phyloP scores from a whole-genome alignment of 2,888 invertebrate species.

The Gasteruption jaculator region DNA sequence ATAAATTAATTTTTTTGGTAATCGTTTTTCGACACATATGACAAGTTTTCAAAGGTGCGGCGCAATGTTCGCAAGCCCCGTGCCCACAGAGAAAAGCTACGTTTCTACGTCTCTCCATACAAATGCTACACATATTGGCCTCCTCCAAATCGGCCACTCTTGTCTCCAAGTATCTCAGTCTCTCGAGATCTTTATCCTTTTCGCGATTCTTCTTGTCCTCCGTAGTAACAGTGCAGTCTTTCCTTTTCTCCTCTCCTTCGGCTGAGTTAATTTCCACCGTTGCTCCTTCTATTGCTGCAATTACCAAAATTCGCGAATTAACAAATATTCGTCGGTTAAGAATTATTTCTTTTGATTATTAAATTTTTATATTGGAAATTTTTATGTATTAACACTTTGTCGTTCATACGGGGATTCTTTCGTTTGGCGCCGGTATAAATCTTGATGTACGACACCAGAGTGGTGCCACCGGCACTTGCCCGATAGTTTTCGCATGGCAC shows the following conservation, averaged over 20 bases:
- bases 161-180: constrained; percentile 63
- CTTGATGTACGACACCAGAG: too few species aligned
- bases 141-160: constrained; percentile 85
- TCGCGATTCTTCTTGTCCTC: constrained; percentile 29
- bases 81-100: constrained; percentile 88
- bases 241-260: constrained; percentile 20
- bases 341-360: too few species aligned
- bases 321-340: not conserved
- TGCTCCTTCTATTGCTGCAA: too few species aligned
- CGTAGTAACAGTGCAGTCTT: constrained; percentile 12
- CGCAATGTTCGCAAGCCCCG: constrained; percentile 77
- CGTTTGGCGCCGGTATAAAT: too few species aligned
- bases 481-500: too few species aligned
- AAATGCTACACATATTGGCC: constrained; percentile 79
- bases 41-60: constrained; percentile 75
- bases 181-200: constrained; percentile 43
- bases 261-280: constrained; percentile 20
- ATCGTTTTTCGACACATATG: constrained; percentile 82
- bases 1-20: constrained; percentile 67
- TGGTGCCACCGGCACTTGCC: too few species aligned
- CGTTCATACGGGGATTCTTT: too few species aligned
- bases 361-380: too few species aligned
- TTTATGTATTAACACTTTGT: too few species aligned
- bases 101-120: constrained; percentile 79
- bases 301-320: too few species aligned